phyloP scores from a whole-genome alignment of 2,113 vertebrate species.

The Sapayoa aenigma region DNA sequence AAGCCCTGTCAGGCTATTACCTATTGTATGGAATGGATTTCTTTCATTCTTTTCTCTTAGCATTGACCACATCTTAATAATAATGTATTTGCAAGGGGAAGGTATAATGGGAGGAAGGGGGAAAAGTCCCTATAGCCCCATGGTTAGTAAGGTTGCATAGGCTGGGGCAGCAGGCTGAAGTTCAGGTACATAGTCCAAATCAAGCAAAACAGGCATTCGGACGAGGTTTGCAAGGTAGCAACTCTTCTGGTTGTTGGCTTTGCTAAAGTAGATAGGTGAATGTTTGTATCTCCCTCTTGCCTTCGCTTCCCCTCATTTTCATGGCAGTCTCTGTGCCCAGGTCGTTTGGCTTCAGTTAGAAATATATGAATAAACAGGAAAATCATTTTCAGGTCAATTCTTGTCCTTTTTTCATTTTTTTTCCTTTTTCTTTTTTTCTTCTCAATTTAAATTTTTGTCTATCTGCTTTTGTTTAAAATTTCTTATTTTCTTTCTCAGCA shows the following conservation, averaged over 20 bases:
- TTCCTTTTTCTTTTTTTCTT: not conserved
- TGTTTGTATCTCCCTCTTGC: not conserved
- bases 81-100: not conserved
- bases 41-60: not conserved
- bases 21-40: not conserved
- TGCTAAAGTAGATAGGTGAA: not conserved
- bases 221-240: not conserved
- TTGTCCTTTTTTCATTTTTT: not conserved
- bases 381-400: not conserved
- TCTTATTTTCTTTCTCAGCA: not conserved
- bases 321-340: not conserved
- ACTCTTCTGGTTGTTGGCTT: not conserved
- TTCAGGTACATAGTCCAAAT: slow-evolving; percentile 6
- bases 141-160: not conserved
- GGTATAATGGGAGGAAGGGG: not conserved
- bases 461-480: not conserved
- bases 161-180: not conserved
- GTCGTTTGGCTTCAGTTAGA: not conserved
- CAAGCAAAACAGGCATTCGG: not conserved
- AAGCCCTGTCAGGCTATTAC: not conserved
- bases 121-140: not conserved
- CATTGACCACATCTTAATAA: not conserved
- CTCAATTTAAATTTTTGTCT: not conserved
- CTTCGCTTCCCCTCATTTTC: not conserved
- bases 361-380: not conserved